These are phyloP conservation scores for Armadillidium nasatum DNA, from an alignment of 1,140 invertebrate species.

Conservation along the genomic window DNA sequence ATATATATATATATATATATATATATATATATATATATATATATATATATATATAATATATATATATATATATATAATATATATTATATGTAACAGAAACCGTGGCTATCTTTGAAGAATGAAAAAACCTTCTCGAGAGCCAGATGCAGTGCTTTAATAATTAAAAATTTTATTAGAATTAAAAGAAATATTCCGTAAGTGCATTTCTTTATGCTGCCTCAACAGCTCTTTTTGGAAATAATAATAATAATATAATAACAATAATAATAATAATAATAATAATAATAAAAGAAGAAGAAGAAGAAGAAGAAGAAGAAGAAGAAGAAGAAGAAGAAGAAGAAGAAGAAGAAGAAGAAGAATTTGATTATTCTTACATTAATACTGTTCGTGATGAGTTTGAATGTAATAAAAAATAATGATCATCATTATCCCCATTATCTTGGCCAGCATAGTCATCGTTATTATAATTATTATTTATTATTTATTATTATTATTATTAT, in stretches of 20 bases:
- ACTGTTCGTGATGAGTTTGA: no score
- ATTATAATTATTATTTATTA: neutral
- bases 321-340: no score
- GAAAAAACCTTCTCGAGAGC: conserved; percentile 36
- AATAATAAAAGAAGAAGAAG: no score
- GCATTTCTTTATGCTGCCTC: neutral
- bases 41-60: conserved; percentile 1
- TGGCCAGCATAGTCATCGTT: neutral
- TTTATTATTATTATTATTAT: neutral
- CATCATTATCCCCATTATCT: neutral
- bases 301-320: no score
- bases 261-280: conserved; percentile 11
- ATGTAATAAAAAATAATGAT: neutral
- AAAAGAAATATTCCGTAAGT: conserved; percentile 84
- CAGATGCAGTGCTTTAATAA: conserved; percentile 76
- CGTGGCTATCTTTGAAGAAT: conserved; percentile 33
- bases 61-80: conserved; percentile 7
- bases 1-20: conserved; percentile 9
- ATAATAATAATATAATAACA: conserved; percentile 1
- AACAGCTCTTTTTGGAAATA: neutral
- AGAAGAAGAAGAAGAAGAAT: no score
- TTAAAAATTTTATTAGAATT: conserved; percentile 90
- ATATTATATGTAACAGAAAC: conserved; percentile 26
- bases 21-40: conserved; percentile 10
- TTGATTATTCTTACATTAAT: no score